phyloP scores from a whole-genome alignment of 2,113 vertebrate genomes.

The Zootoca vivipara region DNA sequence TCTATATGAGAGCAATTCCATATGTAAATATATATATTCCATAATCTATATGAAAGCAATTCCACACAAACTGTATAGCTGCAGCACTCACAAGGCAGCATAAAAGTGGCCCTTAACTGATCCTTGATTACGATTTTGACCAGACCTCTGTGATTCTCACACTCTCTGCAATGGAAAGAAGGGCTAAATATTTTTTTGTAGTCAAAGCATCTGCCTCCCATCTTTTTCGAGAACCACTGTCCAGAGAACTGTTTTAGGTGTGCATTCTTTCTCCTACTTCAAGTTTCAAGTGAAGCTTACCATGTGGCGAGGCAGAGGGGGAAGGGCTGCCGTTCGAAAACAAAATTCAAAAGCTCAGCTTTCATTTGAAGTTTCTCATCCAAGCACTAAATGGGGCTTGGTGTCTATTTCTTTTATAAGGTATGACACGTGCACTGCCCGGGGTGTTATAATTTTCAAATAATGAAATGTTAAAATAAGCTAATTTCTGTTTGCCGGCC shows the following conservation, averaged over 20 bases:
- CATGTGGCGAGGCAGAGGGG: not conserved
- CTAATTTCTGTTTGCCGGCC: not conserved
- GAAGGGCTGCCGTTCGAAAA: not conserved
- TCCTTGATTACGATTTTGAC: not conserved
- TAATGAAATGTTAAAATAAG: constrained; percentile 1
- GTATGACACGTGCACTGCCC: not conserved
- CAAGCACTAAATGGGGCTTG: not conserved
- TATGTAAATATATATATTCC: too few species aligned
- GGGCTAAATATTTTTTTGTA: not conserved
- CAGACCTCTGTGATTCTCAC: not conserved
- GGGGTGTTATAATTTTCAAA: not conserved
- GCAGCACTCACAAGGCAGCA: not conserved
- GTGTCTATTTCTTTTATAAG: not conserved
- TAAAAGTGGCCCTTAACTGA: not conserved
- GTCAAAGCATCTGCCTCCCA: not conserved
- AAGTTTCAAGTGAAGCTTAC: not conserved
- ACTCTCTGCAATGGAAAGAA: not conserved
- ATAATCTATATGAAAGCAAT: not conserved
- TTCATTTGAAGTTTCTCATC: not conserved
- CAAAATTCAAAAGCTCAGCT: not conserved
- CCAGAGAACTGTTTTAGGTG: not conserved
- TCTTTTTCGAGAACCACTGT: not conserved
- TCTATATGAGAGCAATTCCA: not conserved
- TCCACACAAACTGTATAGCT: not conserved
- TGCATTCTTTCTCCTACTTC: not conserved